Base-by-base conservation (phyloP, 2,797 vertebrate species). In the Rhynchonycteris naso region DNA sequence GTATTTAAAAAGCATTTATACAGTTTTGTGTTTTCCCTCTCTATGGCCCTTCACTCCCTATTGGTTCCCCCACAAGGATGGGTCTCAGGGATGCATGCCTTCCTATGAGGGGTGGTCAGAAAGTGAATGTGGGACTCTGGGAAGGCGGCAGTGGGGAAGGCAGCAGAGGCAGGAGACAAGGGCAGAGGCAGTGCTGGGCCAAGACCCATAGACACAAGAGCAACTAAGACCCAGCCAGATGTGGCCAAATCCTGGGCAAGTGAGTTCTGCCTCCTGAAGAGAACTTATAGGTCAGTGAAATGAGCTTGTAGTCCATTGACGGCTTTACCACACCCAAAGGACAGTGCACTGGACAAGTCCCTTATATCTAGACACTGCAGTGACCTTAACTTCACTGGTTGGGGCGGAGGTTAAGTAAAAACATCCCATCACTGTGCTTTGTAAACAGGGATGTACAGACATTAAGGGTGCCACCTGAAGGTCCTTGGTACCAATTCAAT, bases 241-340 rank as follows among this genome's bases (percentile, higher is more conserved):
- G 22, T n/a, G 50, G 19, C 33, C 58, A 52, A 78, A 18, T 14
- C 28, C n/a, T 16, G 35, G 26, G 15, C 13, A 0, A 63, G 66
- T 2, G 30, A 58, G 8, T 7, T 24, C n/a, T 2, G 43, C 33
- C 2, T 21, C 26, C 52, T 50, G 43, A 83, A n/a, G 28, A 28
- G 10, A 2, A 4, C 26, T 16, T 50, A 19, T 5, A 7, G 16
- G 1, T 3, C n/a, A 19, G 28, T 11, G 4, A 30, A 15, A 38
- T 1, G 13, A 81, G 50, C 28, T 85, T 28, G 24, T 14, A 7
- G 56, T 22, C n/a, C 1, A 13, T 7, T 0, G 0, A 5, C 9
- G 50, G 11, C 76, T 87, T 66, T n/a, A 22, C 35, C 7, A n/a
- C 1, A 7, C 6, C 33, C 9, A 3, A 35, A 50, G 2, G 26